phyloP scores from a whole-genome alignment of 2,888 invertebrate genomes.

The Drosophila yooni region DNA sequence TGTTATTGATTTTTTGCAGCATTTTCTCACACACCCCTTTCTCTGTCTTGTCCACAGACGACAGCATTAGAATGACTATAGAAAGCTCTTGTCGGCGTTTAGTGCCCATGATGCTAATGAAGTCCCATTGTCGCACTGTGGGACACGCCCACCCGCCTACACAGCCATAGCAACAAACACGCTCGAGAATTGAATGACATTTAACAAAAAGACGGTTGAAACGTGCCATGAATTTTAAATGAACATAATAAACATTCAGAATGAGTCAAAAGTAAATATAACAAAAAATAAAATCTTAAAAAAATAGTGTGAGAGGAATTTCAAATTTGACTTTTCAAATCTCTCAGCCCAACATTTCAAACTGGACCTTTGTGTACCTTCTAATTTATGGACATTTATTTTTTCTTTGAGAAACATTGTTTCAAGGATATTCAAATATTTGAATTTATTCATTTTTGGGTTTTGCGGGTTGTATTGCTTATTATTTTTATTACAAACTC shows the following conservation, averaged over 20 bases:
- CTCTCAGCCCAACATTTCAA: background rate
- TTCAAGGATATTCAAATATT: background rate
- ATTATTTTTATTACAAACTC: background rate
- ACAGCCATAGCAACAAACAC: constrained; percentile 18
- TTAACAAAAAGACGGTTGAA: constrained; percentile 37
- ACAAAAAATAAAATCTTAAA: constrained; percentile 15
- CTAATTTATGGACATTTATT: background rate
- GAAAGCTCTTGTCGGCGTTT: constrained; percentile 50
- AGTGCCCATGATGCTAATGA: constrained; percentile 72
- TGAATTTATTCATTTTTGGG: background rate
- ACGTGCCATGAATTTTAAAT: constrained; percentile 65
- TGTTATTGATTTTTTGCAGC: constrained; percentile 63
- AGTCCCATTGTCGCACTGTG: constrained; percentile 59
- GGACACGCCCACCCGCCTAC: constrained; percentile 48
- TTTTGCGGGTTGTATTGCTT: background rate
- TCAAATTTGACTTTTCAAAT: background rate
- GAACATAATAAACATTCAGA: constrained; percentile 53
- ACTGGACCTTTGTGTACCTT: background rate
- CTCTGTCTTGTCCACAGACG: background rate
- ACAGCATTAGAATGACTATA: constrained; percentile 33
- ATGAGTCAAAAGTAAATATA: constrained; percentile 14
- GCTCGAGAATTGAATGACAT: constrained; percentile 54
- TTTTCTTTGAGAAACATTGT: background rate
- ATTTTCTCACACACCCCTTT: constrained; percentile 16
- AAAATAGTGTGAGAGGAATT: constrained; percentile 4